These are phyloP conservation scores for Hyles euphorbiae DNA, from an alignment of 1,140 invertebrate genomes.

Conservation along the genomic window DNA sequence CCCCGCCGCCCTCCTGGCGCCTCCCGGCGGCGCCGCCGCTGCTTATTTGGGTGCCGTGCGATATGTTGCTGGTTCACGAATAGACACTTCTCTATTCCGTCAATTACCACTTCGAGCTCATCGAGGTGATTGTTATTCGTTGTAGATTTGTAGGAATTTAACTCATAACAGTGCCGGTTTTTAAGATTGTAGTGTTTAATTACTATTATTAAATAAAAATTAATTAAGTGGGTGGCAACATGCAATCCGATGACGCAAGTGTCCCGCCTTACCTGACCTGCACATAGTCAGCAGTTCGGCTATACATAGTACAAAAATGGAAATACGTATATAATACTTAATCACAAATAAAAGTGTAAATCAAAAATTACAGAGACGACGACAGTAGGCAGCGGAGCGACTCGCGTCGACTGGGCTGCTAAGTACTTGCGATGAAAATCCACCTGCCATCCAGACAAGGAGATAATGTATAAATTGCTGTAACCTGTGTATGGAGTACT, in stretches of 20 bases:
- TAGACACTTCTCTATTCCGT: slow-evolving; percentile 56
- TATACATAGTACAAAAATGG: no score
- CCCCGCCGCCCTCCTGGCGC: slow-evolving; percentile 5
- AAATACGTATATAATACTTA: no score
- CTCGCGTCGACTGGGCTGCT: slow-evolving; percentile 59
- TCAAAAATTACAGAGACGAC: slow-evolving; percentile 38
- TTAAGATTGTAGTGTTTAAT: background rate
- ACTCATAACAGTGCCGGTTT: background rate
- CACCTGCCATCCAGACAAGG: no score
- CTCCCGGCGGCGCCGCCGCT: slow-evolving; percentile 33
- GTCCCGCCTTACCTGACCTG: no score
- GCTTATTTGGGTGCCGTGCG: slow-evolving; percentile 54
- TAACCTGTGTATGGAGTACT: no score
- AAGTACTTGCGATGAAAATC: slow-evolving; percentile 51
- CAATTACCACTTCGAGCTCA: slow-evolving; percentile 40
- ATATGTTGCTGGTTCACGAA: slow-evolving; percentile 51
- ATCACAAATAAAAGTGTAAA: background rate
- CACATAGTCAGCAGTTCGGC: no score
- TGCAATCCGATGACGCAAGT: no score
- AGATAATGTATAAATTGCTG: no score
- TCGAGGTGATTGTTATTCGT: slow-evolving; percentile 26
- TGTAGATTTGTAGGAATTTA: slow-evolving; percentile 1
- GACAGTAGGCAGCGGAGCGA: slow-evolving; percentile 48
- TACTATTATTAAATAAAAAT: no score
- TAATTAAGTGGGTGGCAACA: no score